Conservation (phyloP, 2,797 vertebrate genomes). For the Pangasius macronema region DNA sequence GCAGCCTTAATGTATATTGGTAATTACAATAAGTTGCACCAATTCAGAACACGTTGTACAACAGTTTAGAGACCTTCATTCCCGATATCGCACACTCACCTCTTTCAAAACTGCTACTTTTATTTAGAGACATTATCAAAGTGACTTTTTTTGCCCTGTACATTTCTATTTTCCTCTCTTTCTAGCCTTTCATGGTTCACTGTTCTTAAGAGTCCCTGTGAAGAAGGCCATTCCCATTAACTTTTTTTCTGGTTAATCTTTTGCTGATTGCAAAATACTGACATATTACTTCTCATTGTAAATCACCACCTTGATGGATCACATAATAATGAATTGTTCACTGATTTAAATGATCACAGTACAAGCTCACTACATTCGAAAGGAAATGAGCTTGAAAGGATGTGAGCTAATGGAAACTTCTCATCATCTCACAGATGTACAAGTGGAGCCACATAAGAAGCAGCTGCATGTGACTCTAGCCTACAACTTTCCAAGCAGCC, state of each 20-base stretch:
- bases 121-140: neutral
- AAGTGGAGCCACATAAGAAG: constrained; percentile 95
- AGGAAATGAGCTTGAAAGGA: constrained; percentile 2
- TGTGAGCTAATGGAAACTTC: neutral
- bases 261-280: neutral
- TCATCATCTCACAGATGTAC: constrained; percentile 78
- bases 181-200: neutral
- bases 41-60: neutral
- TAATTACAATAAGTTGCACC: neutral
- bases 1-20: neutral
- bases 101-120: neutral
- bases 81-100: neutral
- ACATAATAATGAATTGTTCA: neutral
- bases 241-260: neutral
- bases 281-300: neutral
- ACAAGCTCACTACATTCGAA: neutral
- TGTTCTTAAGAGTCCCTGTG: neutral
- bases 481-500: constrained; percentile 92
- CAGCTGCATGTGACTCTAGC: constrained; percentile 96
- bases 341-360: neutral
- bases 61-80: neutral
- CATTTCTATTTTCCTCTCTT: neutral
- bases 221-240: neutral
- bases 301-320: neutral
- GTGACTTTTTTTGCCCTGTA: neutral